Evolutionary conservation across 2,888 invertebrate genomes (phyloP), one percentile per base, ranked within the genome.

Genomic region (Diaperis boleti): DNA sequence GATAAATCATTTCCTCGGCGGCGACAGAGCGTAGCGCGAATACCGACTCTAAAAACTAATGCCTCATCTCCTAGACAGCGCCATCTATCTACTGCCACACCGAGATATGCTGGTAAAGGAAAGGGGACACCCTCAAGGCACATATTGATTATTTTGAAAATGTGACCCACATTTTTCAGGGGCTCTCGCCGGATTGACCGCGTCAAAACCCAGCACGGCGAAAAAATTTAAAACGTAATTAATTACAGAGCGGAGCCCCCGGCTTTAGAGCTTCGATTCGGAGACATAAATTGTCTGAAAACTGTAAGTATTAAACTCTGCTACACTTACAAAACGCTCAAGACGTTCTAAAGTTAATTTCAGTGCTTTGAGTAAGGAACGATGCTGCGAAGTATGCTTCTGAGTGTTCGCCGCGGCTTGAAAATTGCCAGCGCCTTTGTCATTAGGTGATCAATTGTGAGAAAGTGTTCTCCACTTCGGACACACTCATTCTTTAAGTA

Each of bases 1-100:
- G 59, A 70, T 70, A 69, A 70, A 70, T 70, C 68, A 69, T 69
- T 67, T 63, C 59, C 52, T 42, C 50, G 39, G 50, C 65, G 56
- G 59, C 55, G 59, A 55, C 55, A 59, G 62, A 65, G 62, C 63
- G 64, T 41, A 57, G 65, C 61, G 61, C 60, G 61, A 61, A 66
- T 62, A 42, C 60, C 57, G 63, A 39, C 61, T 62, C 57, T 47
- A 59, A 65, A 67, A 67, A 67, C 67, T 69, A 64, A 65, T 65
- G 62, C 61, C 59, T 66, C 65, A 62, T 69, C 69, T 33, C 56
- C 45, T 45, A 61, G 54, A 47, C 54, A 55, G 37, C 55, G 55
- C 54, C 61, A 61, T 61, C 45, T 61, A 61, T 59, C 59, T 59
- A 31, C 39, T 56, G 55, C 55, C 55, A 56, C 41, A 15, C 20